phyloP scores from a whole-genome alignment of 2,113 vertebrate genomes.

The Geococcyx californianus region DNA sequence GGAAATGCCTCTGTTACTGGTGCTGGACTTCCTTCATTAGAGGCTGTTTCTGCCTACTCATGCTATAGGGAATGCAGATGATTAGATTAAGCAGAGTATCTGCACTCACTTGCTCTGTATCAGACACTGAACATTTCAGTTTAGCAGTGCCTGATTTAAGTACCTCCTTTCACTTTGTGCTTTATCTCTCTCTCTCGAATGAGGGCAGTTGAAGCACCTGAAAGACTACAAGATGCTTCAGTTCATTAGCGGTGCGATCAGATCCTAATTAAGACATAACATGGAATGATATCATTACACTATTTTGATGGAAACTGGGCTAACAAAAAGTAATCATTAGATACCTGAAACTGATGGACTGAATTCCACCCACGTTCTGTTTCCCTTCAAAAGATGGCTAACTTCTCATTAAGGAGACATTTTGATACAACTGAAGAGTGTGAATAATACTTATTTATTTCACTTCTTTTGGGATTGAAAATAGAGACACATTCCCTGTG shows the following conservation, averaged over 20 bases:
- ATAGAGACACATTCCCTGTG: not conserved
- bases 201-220: not conserved
- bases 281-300: not conserved
- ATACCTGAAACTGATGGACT: not conserved
- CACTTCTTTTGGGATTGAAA: not conserved
- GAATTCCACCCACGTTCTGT: not conserved
- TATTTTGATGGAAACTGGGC: not conserved
- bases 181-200: not conserved
- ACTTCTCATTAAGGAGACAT: not conserved
- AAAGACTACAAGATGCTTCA: conserved; percentile 14
- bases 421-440: not conserved
- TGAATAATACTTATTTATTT: not conserved
- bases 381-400: not conserved
- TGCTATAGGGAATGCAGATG: not conserved
- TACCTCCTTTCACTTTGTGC: not conserved
- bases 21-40: not conserved
- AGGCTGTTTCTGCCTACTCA: not conserved
- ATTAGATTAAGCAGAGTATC: not conserved
- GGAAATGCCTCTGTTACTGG: not conserved
- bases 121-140: not conserved
- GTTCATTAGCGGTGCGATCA: not conserved
- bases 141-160: not conserved
- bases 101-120: not conserved
- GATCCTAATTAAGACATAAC: conserved; percentile 3
- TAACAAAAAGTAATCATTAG: not conserved